Evolutionary conservation across 2,797 vertebrate species (phyloP).

Genomic region (Pipistrellus pygmaeus): DNA sequence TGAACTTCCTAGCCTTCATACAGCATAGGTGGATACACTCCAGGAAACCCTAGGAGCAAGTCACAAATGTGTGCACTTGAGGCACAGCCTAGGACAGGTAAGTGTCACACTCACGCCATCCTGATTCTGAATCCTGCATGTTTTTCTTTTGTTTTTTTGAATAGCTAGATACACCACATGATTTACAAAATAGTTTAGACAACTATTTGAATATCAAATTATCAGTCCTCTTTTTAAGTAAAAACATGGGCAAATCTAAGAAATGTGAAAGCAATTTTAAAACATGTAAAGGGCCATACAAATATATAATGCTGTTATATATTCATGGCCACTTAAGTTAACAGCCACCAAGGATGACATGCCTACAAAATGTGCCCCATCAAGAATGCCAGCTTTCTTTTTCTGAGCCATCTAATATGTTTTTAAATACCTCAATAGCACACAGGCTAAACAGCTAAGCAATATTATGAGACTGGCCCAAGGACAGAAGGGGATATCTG

Average conservation of each 20-base stretch:
- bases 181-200: background rate
- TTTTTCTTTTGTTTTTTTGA: background rate
- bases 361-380: background rate
- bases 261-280: constrained; percentile 15
- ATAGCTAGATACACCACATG: background rate
- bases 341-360: background rate
- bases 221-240: background rate
- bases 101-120: background rate
- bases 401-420: background rate
- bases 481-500: background rate
- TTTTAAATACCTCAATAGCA: constrained; percentile 6
- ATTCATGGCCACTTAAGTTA: background rate
- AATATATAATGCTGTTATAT: background rate
- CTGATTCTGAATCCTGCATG: background rate
- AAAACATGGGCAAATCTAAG: background rate
- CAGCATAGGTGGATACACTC: background rate
- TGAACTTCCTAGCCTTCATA: background rate
- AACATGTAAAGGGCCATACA: background rate
- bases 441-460: background rate
- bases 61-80: background rate
- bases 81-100: background rate
- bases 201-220: background rate
- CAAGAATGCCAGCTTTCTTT: background rate
- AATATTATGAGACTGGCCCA: background rate
- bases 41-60: background rate